These are phyloP conservation scores for Coecobrya sp. DNA, from an alignment of 2,888 invertebrate species.

Conservation along the genomic window DNA sequence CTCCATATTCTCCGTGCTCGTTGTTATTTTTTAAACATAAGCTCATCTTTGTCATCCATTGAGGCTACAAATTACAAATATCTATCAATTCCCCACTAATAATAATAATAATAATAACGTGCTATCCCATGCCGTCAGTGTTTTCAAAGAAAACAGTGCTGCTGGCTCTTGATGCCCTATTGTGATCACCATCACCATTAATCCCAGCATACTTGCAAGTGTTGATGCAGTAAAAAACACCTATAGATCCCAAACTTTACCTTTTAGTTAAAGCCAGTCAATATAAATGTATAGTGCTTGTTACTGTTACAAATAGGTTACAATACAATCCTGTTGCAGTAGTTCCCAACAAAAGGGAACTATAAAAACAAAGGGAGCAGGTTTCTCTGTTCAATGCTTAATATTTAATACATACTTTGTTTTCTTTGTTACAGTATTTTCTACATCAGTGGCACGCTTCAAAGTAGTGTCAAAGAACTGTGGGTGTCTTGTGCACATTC, in stretches of 20 bases:
- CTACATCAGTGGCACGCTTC: slow-evolving; percentile 21
- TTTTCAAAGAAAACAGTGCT: slow-evolving; percentile 64
- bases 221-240: slow-evolving; percentile 30
- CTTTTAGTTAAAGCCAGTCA: slow-evolving; percentile 20
- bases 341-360: not conserved
- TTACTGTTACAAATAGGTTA: no score
- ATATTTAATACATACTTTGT: slow-evolving; percentile 31
- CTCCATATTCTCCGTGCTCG: no score
- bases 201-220: not conserved
- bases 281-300: not conserved
- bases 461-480: not conserved
- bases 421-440: not conserved
- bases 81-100: no score
- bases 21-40: no score
- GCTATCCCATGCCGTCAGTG: not conserved
- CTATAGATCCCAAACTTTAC: not conserved
- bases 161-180: not conserved
- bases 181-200: not conserved
- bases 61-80: no score
- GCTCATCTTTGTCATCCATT: no score
- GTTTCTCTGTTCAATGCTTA: not conserved
- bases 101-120: no score
- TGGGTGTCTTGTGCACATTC: not conserved
- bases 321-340: no score
- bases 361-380: not conserved